Evolutionary conservation across 1,140 invertebrate species (phyloP).

Genomic region (Cyclina sinensis): DNA sequence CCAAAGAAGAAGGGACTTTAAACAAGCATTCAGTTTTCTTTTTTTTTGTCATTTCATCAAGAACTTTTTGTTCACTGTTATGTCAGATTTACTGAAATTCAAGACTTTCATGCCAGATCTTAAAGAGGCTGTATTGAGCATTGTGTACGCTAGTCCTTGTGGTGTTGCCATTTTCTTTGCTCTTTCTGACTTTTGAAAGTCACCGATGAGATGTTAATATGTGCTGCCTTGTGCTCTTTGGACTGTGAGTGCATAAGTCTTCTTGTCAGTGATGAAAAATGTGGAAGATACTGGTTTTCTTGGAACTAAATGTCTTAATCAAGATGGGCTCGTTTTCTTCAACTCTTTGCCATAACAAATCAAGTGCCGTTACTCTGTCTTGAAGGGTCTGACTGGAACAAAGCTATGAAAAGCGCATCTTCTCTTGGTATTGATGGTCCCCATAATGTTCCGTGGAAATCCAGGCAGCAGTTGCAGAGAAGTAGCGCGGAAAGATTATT

Average conservation of each 20-base stretch:
- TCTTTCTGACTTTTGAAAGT: constrained; percentile 26
- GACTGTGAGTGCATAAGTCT: constrained; percentile 34
- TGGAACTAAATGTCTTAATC: constrained; percentile 41
- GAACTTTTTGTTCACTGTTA: constrained; percentile 47
- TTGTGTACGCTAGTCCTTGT: constrained; percentile 44
- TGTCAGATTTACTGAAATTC: constrained; percentile 48
- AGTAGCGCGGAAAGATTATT: too few relatives aligned
- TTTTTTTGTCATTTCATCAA: constrained; percentile 47
- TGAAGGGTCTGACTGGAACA: too few relatives aligned
- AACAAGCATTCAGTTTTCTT: constrained; percentile 35
- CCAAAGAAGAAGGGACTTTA: not conserved
- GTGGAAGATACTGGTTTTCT: constrained; percentile 43
- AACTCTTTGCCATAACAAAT: constrained; percentile 5
- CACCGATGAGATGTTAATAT: constrained; percentile 14
- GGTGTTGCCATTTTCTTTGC: constrained; percentile 47
- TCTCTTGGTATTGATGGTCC: too few relatives aligned
- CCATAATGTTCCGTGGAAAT: too few relatives aligned
- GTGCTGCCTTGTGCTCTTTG: constrained; percentile 40
- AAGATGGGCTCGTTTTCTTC: constrained; percentile 29
- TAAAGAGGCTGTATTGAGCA: constrained; percentile 39
- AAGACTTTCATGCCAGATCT: constrained; percentile 28
- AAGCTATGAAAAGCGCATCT: too few relatives aligned
- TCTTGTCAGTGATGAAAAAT: constrained; percentile 26
- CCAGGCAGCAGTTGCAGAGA: too few relatives aligned
- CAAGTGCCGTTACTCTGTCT: too few relatives aligned